Conservation (phyloP, 2,797 vertebrate species). For the Hafferia zeledoni region DNA sequence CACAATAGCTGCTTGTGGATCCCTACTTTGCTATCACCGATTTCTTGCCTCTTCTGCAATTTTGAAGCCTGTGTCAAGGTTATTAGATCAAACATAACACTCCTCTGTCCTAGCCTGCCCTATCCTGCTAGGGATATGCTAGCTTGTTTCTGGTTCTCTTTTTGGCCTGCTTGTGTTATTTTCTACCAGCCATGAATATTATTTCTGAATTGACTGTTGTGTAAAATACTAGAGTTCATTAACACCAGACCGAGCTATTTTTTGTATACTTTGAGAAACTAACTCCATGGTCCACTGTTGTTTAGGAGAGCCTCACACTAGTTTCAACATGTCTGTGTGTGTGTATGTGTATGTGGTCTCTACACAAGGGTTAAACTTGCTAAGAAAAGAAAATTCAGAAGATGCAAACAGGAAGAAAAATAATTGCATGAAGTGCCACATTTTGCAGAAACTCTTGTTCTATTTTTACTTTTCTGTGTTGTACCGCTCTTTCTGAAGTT, state of each 20-base stretch:
- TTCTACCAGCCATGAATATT: not conserved
- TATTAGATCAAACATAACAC: not conserved
- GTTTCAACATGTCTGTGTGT: not conserved
- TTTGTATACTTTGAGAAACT: not conserved
- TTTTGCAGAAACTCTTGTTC: conserved; percentile 39
- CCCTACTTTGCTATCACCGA: not conserved
- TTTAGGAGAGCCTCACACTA: not conserved
- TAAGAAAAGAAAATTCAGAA: conserved; percentile 7
- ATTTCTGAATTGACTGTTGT: not conserved
- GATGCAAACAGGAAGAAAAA: not conserved
- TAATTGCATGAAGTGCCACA: not conserved
- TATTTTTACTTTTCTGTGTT: conserved; percentile 56
- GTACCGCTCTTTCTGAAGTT: conserved; percentile 29
- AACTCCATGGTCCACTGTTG: not conserved
- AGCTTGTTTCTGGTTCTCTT: not conserved
- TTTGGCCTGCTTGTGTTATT: not conserved
- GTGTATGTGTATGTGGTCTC: not conserved
- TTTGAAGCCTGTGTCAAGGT: accelerated
- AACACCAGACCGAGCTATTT: not conserved
- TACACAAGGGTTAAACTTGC: not conserved
- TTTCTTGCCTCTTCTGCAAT: not conserved
- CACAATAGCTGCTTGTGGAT: not conserved
- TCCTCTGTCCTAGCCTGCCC: not conserved
- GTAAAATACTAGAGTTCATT: not conserved
- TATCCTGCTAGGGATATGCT: not conserved